Percentiles rank a stretch among this genome's conserved stretches.
These are phyloP conservation scores for Sinella curviseta DNA, from an alignment of 1,140 invertebrate genomes.

Conservation along the genomic window DNA sequence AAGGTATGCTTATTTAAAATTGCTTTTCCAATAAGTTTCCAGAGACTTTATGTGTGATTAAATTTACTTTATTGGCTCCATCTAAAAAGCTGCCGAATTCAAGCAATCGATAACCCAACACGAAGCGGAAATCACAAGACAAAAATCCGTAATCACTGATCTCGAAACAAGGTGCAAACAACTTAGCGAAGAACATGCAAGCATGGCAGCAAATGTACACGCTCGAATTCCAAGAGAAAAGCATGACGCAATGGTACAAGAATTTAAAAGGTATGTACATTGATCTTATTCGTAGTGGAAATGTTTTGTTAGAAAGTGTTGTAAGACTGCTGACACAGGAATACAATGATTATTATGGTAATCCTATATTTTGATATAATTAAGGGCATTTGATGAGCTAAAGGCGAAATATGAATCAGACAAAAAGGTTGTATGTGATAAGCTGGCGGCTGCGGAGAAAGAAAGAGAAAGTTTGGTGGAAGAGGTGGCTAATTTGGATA, in stretches of 20 bases:
- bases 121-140: slow-evolving; percentile 62
- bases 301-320: too few relatives aligned
- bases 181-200: slow-evolving; percentile 58
- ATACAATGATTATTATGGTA: too few relatives aligned
- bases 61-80: too few relatives aligned
- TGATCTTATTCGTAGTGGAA: too few relatives aligned
- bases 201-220: slow-evolving; percentile 59
- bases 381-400: slow-evolving; percentile 63
- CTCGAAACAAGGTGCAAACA: slow-evolving; percentile 61
- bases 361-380: slow-evolving; percentile 13
- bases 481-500: slow-evolving; percentile 53
- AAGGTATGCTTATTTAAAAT: slow-evolving; percentile 25
- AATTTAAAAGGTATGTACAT: slow-evolving; percentile 60
- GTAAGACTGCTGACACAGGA: too few relatives aligned
- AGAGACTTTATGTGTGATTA: background rate
- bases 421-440: slow-evolving; percentile 56
- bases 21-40: too few relatives aligned
- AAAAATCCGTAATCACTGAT: slow-evolving; percentile 60
- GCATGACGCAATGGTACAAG: slow-evolving; percentile 62
- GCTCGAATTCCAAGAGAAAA: slow-evolving; percentile 60
- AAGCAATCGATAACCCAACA: slow-evolving; percentile 59
- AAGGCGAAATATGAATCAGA: slow-evolving; percentile 64
- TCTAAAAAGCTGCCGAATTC: slow-evolving; percentile 14
- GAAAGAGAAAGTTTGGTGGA: slow-evolving; percentile 55
- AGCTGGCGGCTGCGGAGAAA: slow-evolving; percentile 56